phyloP scores from a whole-genome alignment of 2,797 vertebrate genomes.

The Salmo trutta region DNA sequence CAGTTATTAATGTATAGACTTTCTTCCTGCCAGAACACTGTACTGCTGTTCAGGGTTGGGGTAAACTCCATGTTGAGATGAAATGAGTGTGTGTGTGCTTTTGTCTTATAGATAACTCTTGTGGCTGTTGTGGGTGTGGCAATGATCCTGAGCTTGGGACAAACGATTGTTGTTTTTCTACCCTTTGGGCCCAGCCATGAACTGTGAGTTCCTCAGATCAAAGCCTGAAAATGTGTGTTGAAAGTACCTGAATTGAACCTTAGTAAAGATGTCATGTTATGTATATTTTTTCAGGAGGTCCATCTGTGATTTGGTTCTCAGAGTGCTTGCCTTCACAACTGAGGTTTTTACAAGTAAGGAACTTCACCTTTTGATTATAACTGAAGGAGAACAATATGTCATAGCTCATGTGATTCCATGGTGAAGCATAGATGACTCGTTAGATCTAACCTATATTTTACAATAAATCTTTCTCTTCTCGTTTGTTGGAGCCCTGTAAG shows the following conservation, averaged over 20 bases:
- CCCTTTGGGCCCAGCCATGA: conserved; percentile 52
- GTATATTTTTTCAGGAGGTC: conserved; percentile 37
- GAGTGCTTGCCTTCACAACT: conserved; percentile 17
- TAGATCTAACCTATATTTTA: no score
- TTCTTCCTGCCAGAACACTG: background rate
- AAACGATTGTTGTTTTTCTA: conserved; percentile 22
- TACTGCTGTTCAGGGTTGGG: background rate
- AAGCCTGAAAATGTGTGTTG: background rate
- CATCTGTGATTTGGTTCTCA: background rate
- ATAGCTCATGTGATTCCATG: background rate
- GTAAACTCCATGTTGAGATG: background rate
- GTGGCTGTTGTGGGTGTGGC: conserved; percentile 26
- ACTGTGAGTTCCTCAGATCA: conserved; percentile 48
- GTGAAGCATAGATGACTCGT: background rate
- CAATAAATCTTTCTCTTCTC: background rate
- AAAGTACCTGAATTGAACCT: background rate
- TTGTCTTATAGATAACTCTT: conserved; percentile 28
- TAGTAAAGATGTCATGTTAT: background rate
- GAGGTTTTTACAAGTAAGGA: conserved; percentile 48
- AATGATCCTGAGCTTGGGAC: conserved; percentile 17
- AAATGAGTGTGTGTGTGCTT: conserved; percentile 14
- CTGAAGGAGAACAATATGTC: background rate
- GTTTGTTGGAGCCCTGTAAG: background rate
- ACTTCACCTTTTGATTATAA: background rate
- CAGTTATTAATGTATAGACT: no score